Conservation (phyloP, 1,140 invertebrate genomes). For the Ericerus pela region DNA sequence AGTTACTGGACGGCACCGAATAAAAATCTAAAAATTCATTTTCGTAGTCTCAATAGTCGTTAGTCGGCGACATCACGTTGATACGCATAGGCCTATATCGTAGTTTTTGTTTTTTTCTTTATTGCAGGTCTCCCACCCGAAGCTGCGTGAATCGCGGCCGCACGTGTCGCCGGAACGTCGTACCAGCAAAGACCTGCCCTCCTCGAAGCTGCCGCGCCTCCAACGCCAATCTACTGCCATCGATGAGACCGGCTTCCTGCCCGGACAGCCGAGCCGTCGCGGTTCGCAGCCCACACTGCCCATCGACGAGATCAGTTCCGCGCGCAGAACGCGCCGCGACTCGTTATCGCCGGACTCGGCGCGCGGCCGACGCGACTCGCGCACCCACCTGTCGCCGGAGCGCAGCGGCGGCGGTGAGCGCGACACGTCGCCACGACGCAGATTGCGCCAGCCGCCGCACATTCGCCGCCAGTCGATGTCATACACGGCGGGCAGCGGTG, state of each 20-base stretch:
- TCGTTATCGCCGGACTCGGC: conserved; percentile 77
- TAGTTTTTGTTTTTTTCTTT: too few relatives aligned
- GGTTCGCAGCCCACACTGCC: conserved; percentile 66
- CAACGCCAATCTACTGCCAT: conserved; percentile 74
- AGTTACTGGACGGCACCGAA: too few relatives aligned
- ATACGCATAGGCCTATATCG: too few relatives aligned
- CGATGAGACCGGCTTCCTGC: conserved; percentile 61
- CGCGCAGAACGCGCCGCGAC: conserved; percentile 58
- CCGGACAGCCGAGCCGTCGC: conserved; percentile 42
- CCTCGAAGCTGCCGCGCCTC: conserved; percentile 39
- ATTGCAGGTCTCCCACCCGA: conserved; percentile 23
- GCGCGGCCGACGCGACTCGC: conserved; percentile 48
- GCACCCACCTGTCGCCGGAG: conserved; percentile 63
- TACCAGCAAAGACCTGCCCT: conserved; percentile 18
- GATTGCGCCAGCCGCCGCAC: conserved; percentile 39
- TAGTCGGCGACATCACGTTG: too few relatives aligned
- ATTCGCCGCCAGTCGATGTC: conserved; percentile 66
- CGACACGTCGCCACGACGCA: conserved; percentile 31
- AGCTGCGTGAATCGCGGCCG: conserved; percentile 45
- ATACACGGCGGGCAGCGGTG: conserved; percentile 37
- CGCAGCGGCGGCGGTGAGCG: conserved; percentile 39
- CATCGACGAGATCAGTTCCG: conserved; percentile 43
- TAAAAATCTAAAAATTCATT: too few relatives aligned
- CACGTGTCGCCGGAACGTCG: conserved; percentile 36
- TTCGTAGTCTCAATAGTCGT: too few relatives aligned